Conservation (phyloP, 2,797 vertebrate genomes). For the Syndactyla subalaris region DNA sequence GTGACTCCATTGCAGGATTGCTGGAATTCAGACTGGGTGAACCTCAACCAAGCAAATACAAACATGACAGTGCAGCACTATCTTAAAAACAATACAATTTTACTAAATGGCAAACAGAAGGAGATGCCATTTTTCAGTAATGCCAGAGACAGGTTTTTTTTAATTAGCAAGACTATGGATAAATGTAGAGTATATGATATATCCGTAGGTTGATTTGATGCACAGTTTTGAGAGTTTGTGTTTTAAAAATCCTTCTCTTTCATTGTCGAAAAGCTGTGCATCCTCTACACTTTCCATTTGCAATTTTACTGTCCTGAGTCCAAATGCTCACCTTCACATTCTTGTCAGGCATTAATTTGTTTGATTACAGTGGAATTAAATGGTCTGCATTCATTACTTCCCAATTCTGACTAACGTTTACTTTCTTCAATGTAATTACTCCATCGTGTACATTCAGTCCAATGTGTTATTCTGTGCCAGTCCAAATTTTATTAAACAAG, state of each 20-base stretch:
- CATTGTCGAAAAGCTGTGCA: neutral
- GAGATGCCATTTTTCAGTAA: neutral
- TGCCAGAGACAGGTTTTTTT: neutral
- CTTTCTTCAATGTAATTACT: conserved; percentile 57
- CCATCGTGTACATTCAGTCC: neutral
- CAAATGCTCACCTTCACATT: conserved; percentile 34
- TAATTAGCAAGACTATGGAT: neutral
- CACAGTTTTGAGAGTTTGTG: neutral
- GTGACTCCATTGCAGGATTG: neutral
- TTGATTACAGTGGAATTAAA: conserved; percentile 64
- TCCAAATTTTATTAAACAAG: conserved; percentile 52
- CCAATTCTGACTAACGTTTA: conserved; percentile 42
- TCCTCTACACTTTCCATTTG: neutral
- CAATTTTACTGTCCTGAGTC: neutral
- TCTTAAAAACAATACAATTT: neutral
- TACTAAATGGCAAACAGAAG: neutral
- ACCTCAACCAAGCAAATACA: rapidly evolving
- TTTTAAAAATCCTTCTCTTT: neutral
- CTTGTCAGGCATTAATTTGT: conserved; percentile 48
- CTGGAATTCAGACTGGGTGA: neutral
- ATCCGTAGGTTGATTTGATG: neutral
- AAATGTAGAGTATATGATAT: neutral
- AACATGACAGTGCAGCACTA: neutral
- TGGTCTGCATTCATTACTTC: conserved; percentile 51
- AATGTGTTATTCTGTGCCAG: conserved; percentile 2